Conservation (phyloP, 2,797 vertebrate genomes). For the Adelosebastes latens region DNA sequence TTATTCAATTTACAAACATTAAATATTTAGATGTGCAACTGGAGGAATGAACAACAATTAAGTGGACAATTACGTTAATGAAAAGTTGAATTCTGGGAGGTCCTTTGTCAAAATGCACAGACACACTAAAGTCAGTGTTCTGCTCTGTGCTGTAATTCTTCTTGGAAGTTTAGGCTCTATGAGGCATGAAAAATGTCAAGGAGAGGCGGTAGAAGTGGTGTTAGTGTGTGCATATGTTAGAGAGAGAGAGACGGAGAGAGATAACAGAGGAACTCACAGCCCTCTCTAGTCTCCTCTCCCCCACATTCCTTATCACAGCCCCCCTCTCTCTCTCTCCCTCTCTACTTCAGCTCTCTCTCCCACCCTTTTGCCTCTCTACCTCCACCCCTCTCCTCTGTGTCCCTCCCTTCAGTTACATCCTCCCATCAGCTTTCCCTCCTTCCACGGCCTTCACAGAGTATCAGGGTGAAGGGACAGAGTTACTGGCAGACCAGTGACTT, state of each 20-base stretch:
- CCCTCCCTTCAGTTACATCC: slow-evolving; percentile 28
- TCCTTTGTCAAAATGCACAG: neutral
- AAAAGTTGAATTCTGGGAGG: neutral
- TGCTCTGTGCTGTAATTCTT: slow-evolving; percentile 37
- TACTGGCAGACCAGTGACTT: slow-evolving; percentile 25
- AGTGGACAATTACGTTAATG: neutral
- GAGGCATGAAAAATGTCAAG: slow-evolving; percentile 69
- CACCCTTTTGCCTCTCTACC: slow-evolving; percentile 7
- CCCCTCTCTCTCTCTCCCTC: slow-evolving; percentile 9
- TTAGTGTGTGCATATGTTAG: slow-evolving; percentile 18
- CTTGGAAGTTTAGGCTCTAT: slow-evolving; percentile 45
- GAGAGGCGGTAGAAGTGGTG: slow-evolving; percentile 25
- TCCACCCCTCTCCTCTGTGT: slow-evolving; percentile 4
- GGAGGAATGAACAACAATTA: neutral
- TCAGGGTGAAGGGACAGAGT: slow-evolving; percentile 41
- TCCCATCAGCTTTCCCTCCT: slow-evolving; percentile 19
- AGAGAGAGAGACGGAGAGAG: slow-evolving; percentile 30
- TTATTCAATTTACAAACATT: neutral
- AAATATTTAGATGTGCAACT: neutral
- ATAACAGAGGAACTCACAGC: slow-evolving; percentile 67
- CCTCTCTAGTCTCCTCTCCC: slow-evolving; percentile 77
- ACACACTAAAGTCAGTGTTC: slow-evolving; percentile 18
- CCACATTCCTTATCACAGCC: slow-evolving; percentile 65
- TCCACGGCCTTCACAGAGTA: slow-evolving; percentile 49
- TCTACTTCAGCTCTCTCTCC: neutral